phyloP scores from a whole-genome alignment of 2,888 invertebrate genomes.

The Tenthredo distinguenda region DNA sequence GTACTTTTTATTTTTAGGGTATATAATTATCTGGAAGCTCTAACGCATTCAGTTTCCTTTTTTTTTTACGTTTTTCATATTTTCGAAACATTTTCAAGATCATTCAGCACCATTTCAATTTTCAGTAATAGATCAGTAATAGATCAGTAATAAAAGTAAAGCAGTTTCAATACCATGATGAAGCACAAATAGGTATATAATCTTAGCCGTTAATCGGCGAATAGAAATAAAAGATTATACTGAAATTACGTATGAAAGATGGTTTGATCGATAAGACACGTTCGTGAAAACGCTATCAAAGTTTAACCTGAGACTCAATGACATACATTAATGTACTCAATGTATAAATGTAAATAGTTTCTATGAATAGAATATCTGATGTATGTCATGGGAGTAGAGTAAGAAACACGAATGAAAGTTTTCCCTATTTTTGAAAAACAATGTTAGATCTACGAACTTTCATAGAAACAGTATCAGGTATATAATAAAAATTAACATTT shows the following conservation, averaged over 20 bases:
- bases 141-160: neutral
- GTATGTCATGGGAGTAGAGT: neutral
- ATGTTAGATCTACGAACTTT: neutral
- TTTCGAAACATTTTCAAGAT: neutral
- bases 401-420: neutral
- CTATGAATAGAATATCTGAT: conserved; percentile 8
- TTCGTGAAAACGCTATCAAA: neutral
- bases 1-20: conserved; percentile 7
- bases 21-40: conserved; percentile 16
- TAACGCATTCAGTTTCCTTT: neutral
- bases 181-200: conserved; percentile 2
- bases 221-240: neutral
- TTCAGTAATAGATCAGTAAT: conserved; percentile 18
- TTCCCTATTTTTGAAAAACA: neutral
- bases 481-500: neutral
- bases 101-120: neutral
- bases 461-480: neutral
- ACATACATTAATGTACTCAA: conserved; percentile 40
- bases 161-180: neutral
- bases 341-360: conserved; percentile 35
- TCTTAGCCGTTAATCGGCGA: neutral
- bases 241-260: conserved; percentile 18
- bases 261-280: conserved; percentile 9
- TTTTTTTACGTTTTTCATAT: neutral
- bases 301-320: neutral